A percentile compares a stretch with the other conserved stretches of the same genome.
phyloP scores from a whole-genome alignment of 2,888 invertebrate genomes.

The Apocheima hispidaria region DNA sequence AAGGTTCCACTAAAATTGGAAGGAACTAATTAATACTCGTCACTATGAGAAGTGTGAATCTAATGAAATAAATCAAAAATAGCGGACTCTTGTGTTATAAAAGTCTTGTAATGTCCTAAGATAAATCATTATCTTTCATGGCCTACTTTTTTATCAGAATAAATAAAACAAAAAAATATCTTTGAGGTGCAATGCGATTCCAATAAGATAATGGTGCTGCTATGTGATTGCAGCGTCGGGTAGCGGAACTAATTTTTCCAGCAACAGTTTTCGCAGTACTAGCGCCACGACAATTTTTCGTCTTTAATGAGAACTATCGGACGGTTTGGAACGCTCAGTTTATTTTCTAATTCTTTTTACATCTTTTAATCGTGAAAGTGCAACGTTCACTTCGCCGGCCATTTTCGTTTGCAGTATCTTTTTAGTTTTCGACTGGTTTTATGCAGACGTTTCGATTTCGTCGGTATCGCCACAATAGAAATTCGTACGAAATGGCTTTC shows the following conservation, averaged over 20 bases:
- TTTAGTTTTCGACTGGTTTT: conserved; percentile 78
- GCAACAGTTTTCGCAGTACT: conserved; percentile 48
- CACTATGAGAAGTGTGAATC: too few relatives aligned
- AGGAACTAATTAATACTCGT: neutral
- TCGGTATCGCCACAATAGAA: conserved; percentile 45
- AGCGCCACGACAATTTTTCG: conserved; percentile 63
- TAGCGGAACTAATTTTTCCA: conserved; percentile 73
- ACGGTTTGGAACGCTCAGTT: conserved; percentile 70
- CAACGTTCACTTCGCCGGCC: conserved; percentile 81
- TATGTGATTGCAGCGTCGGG: conserved; percentile 65
- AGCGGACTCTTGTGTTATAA: neutral
- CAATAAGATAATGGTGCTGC: conserved; percentile 66
- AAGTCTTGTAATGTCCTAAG: too few relatives aligned
- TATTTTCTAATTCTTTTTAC: conserved; percentile 69
- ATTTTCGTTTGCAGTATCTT: conserved; percentile 76
- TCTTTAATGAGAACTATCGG: conserved; percentile 67
- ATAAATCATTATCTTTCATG: too few relatives aligned
- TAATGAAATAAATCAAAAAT: neutral
- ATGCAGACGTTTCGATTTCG: conserved; percentile 78
- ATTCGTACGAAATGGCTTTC: conserved; percentile 1
- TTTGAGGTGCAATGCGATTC: conserved; percentile 33
- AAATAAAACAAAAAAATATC: neutral
- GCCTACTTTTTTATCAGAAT: neutral
- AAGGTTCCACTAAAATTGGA: neutral
- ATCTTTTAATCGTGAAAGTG: conserved; percentile 82